Evolutionary conservation across 2,113 vertebrate species (phyloP).

Genomic region (Trinectes maculatus): DNA sequence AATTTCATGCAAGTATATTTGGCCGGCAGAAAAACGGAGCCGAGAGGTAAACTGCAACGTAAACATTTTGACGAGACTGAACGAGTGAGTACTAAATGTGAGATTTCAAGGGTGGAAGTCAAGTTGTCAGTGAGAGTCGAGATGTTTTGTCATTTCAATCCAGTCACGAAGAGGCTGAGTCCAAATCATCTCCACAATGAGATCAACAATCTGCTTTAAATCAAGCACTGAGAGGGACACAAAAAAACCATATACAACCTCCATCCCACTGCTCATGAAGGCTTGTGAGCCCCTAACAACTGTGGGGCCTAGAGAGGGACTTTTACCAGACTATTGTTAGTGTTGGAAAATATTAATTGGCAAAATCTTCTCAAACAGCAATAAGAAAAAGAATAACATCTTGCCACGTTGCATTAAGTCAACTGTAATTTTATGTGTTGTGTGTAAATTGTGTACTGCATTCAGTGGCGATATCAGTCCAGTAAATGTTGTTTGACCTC

Average conservation of each 20-base stretch:
- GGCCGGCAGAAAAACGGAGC: constrained; percentile 58
- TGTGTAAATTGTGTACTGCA: constrained; percentile 6
- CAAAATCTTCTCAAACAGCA: constrained; percentile 26
- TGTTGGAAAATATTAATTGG: too few relatives aligned
- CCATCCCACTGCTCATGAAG: not conserved
- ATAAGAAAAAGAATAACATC: constrained; percentile 7
- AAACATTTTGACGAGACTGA: constrained; percentile 17
- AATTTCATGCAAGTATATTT: constrained; percentile 75
- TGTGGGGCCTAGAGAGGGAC: constrained; percentile 41
- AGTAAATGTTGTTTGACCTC: constrained; percentile 1
- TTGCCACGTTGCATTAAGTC: constrained; percentile 15
- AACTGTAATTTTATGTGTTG: not conserved
- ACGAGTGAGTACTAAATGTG: constrained; percentile 9
- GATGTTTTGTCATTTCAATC: constrained; percentile 25
- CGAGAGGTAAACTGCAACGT: constrained; percentile 18
- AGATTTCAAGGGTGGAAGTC: constrained; percentile 3
- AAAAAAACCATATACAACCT: constrained; percentile 27
- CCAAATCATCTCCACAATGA: constrained; percentile 25
- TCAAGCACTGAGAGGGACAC: constrained; percentile 14
- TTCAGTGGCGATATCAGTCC: not conserved
- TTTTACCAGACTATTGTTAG: constrained; percentile 42
- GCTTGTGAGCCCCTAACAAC: constrained; percentile 25
- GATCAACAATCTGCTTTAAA: constrained; percentile 46
- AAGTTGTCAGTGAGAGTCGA: constrained; percentile 13
- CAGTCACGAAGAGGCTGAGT: constrained; percentile 30